Base-by-base conservation (phyloP, 2,888 invertebrate genomes). In the Oscheius sp. region DNA sequence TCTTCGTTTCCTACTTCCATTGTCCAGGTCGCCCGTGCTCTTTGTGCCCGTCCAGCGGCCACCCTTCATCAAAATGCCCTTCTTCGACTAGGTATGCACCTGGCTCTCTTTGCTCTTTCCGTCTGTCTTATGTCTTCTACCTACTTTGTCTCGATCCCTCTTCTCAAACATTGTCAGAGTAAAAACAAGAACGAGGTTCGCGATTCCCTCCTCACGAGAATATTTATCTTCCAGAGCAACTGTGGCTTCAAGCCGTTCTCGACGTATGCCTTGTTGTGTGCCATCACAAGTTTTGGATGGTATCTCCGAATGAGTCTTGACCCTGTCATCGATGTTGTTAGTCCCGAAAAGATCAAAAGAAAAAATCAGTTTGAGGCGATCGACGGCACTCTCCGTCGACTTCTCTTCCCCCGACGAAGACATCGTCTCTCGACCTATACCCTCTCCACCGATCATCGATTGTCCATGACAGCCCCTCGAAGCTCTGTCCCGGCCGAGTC, bases 261-360 rank as follows among this genome's bases (percentile, higher is more conserved):
- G 26, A 47, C 47, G 8, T 64, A 64, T 22, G 14, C 30, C 20
- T n/a, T 41, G 12, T 41, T 64, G 28, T 51, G 30, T 24, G 50
- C 44, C 1, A 2, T 41, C 20, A 22, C 51, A 2, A 51, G 51
- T 33, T 28, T 66, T 22, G 66, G 56, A 1, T 66, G 66, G 66
- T 66, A 22, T 24, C 14, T 47, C 12, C 41, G 66, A 14, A 66
- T 66, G 66, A 44, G 20, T n/a, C 20, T 47, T 9, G 66, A 66
- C 32, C 56, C 57, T 5, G 30, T 66, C 17, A 66, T 66, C 22
- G 66, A 66, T 32, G 47, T 66, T n/a, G 66, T 66, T 14, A 20
- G 56, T 44, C 14, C 4, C 20, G 24, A 20, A 20, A 4, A 4
- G 3, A 28, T 54, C 4, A 28, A 22, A 28, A 12, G 9, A 28